These are phyloP conservation scores for Stegophylla sp. DNA, from an alignment of 2,888 invertebrate genomes.

Conservation along the genomic window DNA sequence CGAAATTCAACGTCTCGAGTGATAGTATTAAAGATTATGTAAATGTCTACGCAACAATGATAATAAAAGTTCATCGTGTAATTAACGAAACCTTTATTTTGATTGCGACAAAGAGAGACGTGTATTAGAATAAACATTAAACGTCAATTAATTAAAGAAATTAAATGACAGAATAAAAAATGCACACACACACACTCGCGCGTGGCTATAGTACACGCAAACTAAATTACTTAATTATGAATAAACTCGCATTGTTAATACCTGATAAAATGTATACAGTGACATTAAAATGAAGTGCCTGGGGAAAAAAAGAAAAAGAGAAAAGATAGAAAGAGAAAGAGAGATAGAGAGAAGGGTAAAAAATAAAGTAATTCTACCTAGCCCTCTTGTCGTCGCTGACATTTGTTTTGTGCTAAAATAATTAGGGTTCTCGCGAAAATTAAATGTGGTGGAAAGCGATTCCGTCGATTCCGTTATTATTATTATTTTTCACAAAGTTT, in stretches of 20 bases:
- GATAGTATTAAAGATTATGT: background rate
- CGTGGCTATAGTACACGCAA: no score
- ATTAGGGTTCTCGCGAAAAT: slow-evolving; percentile 15
- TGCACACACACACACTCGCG: background rate
- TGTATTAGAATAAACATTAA: slow-evolving; percentile 2
- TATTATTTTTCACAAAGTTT: background rate
- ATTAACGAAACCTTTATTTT: slow-evolving; percentile 7
- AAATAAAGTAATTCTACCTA: background rate
- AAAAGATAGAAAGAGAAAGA: background rate
- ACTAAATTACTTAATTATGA: slow-evolving; percentile 32
- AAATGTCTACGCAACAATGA: slow-evolving; percentile 10
- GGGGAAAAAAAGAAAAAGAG: background rate
- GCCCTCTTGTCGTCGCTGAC: background rate
- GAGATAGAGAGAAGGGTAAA: background rate
- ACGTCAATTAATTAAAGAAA: slow-evolving; percentile 16
- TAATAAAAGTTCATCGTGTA: background rate
- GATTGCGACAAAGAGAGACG: background rate
- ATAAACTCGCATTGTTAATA: slow-evolving; percentile 26
- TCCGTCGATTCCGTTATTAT: background rate
- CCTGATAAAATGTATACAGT: background rate
- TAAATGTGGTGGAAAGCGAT: background rate
- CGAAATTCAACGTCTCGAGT: background rate
- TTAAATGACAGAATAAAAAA: background rate
- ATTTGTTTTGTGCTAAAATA: slow-evolving; percentile 16
- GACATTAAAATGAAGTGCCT: slow-evolving; percentile 7